A percentile compares a stretch with the other conserved stretches of the same genome.
These are phyloP conservation scores for Bambusicola thoracicus DNA, from an alignment of 2,113 vertebrate genomes.

Conservation along the genomic window DNA sequence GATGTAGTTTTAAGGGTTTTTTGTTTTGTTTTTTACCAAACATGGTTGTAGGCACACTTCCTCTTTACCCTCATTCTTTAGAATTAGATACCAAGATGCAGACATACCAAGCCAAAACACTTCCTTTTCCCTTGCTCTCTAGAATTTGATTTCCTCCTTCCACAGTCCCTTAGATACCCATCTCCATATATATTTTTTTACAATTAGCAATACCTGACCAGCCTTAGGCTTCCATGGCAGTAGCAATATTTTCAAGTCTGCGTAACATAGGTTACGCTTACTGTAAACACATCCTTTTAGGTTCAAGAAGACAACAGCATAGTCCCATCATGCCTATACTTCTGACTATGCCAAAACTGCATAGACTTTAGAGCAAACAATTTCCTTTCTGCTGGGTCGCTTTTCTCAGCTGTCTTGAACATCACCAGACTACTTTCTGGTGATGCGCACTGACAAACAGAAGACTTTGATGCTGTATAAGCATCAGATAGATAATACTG, in stretches of 20 bases:
- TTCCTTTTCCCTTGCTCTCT: background rate
- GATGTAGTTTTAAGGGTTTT: background rate
- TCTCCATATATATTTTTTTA: background rate
- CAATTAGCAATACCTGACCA: slow-evolving; percentile 10
- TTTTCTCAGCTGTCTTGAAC: background rate
- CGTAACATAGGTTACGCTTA: background rate
- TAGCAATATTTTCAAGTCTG: background rate
- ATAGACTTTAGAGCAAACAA: background rate
- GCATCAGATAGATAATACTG: background rate
- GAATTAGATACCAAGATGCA: background rate
- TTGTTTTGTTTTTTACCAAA: background rate
- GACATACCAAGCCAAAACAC: background rate
- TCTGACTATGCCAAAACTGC: background rate
- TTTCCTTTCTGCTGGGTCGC: background rate
- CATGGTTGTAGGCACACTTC: background rate
- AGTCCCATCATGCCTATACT: background rate
- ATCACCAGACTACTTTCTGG: background rate
- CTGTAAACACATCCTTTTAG: background rate
- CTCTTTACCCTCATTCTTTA: slow-evolving; percentile 14
- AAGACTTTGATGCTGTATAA: background rate
- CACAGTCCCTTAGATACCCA: background rate
- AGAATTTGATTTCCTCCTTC: slow-evolving; percentile 1
- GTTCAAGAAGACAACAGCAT: background rate
- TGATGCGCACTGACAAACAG: background rate
- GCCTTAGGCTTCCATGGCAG: slow-evolving; percentile 30